Conservation (phyloP, 1,140 invertebrate species). For the Euschistus heros region DNA sequence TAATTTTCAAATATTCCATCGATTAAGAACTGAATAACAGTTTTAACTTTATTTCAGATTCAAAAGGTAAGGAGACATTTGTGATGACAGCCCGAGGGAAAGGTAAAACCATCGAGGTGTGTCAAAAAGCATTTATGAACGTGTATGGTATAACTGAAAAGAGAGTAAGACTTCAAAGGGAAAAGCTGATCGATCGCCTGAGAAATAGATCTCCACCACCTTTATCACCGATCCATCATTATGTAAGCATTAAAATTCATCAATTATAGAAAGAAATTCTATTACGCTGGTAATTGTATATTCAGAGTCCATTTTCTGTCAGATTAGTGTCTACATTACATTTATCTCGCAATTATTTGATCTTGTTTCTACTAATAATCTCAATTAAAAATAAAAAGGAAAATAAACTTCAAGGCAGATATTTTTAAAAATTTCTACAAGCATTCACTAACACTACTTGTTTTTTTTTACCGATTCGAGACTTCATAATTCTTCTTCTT, state of each 20-base stretch:
- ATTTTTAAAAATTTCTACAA: no score
- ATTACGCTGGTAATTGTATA: no score
- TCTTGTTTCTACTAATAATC: no score
- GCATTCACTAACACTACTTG: no score
- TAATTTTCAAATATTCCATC: no score
- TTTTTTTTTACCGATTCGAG: no score
- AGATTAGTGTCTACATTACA: no score
- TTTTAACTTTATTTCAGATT: constrained; percentile 19
- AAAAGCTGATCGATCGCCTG: constrained; percentile 37
- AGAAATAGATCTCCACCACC: constrained; percentile 28
- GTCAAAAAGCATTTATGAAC: constrained; percentile 44
- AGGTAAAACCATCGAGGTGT: constrained; percentile 37
- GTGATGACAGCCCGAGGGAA: constrained; percentile 10
- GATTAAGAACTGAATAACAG: no score
- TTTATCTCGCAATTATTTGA: no score
- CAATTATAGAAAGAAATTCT: neutral
- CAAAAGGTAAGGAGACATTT: constrained; percentile 22
- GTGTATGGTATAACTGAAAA: constrained; percentile 43
- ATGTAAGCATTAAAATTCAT: neutral
- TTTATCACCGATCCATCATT: neutral
- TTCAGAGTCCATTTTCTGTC: neutral
- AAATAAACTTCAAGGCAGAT: no score
- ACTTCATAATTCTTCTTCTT: no score
- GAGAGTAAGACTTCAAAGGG: constrained; percentile 38
- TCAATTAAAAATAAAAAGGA: no score